A percentile compares a stretch with the other conserved stretches of the same genome.
Evolutionary conservation across 1,140 invertebrate genomes (phyloP).

Genomic region (Vanessa atalanta): DNA sequence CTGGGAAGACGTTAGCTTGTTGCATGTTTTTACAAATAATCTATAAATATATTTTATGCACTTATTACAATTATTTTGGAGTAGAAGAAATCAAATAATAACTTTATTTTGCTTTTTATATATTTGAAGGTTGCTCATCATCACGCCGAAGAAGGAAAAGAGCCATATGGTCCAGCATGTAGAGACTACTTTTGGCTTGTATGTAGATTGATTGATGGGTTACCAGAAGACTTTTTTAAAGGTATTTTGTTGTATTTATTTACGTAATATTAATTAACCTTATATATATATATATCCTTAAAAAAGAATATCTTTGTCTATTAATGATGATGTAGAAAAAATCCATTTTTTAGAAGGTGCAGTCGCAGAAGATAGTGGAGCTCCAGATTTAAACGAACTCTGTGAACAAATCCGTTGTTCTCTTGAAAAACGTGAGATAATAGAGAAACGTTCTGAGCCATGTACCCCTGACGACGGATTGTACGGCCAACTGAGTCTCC

Average conservation of each 20-base stretch:
- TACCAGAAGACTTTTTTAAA: constrained; percentile 90
- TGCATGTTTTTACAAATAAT: no score
- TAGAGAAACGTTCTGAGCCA: constrained; percentile 89
- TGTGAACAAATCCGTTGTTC: constrained; percentile 88
- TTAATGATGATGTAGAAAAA: neutral
- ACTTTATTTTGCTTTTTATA: neutral
- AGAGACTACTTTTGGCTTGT: constrained; percentile 96
- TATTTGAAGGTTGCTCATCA: constrained; percentile 63
- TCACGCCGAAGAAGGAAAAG: constrained; percentile 90
- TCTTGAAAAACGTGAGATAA: constrained; percentile 88
- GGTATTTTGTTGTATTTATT: constrained; percentile 56
- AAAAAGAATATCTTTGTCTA: no score
- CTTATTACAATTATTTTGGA: no score
- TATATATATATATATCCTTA: no score
- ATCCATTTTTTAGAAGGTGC: constrained; percentile 62
- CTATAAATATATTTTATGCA: no score
- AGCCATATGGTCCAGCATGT: constrained; percentile 95
- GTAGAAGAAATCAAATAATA: neutral
- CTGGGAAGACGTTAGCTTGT: no score
- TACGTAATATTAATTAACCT: neutral
- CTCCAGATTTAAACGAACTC: constrained; percentile 82
- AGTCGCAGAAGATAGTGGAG: constrained; percentile 74
- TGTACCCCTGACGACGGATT: constrained; percentile 94
- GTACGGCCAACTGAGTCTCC: constrained; percentile 92
- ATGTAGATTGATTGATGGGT: constrained; percentile 91